Percentiles rank a stretch among this genome's conserved stretches.
Evolutionary conservation across 2,888 invertebrate species (phyloP).

Genomic region (Drosophila vallismaia): DNA sequence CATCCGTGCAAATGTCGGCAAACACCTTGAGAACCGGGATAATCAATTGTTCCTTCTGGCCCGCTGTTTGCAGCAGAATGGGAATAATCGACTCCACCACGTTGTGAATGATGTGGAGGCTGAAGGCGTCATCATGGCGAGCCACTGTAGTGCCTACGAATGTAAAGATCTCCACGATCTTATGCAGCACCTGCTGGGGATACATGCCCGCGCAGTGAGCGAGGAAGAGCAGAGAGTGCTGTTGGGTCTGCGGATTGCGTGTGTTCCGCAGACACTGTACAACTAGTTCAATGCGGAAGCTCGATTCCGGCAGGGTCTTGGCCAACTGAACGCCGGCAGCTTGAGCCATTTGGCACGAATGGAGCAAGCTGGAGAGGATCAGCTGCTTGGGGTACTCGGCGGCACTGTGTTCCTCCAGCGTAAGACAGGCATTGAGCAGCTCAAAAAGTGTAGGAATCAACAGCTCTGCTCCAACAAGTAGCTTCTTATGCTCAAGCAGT

Average conservation of each 20-base stretch:
- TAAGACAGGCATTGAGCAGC: slow-evolving; percentile 90
- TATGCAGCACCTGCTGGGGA: slow-evolving; percentile 94
- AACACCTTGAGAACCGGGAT: slow-evolving; percentile 93
- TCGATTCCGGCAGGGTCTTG: slow-evolving; percentile 83
- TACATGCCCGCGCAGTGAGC: slow-evolving; percentile 91
- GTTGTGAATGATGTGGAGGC: slow-evolving; percentile 95
- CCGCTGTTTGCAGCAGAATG: slow-evolving; percentile 87
- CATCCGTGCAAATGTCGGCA: slow-evolving; percentile 94
- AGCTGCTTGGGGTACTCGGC: slow-evolving; percentile 96
- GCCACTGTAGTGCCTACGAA: slow-evolving; percentile 98
- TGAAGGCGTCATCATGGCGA: slow-evolving; percentile 96
- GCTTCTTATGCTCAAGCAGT: slow-evolving; percentile 93
- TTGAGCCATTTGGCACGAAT: slow-evolving; percentile 87
- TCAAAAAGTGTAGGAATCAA: slow-evolving; percentile 91
- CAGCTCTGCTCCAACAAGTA: slow-evolving; percentile 87
- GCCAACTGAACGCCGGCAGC: slow-evolving; percentile 84
- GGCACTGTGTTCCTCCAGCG: slow-evolving; percentile 91
- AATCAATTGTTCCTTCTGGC: slow-evolving; percentile 82
- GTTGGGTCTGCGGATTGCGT: slow-evolving; percentile 97
- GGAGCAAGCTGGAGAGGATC: slow-evolving; percentile 90
- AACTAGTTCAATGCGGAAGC: slow-evolving; percentile 82
- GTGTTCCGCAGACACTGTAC: slow-evolving; percentile 96
- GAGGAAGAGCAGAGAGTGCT: slow-evolving; percentile 94
- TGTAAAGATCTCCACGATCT: slow-evolving; percentile 98
- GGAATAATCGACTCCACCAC: slow-evolving; percentile 96